These are phyloP conservation scores for Teleopsis dalmanni DNA, from an alignment of 1,140 invertebrate genomes.

Conservation along the genomic window DNA sequence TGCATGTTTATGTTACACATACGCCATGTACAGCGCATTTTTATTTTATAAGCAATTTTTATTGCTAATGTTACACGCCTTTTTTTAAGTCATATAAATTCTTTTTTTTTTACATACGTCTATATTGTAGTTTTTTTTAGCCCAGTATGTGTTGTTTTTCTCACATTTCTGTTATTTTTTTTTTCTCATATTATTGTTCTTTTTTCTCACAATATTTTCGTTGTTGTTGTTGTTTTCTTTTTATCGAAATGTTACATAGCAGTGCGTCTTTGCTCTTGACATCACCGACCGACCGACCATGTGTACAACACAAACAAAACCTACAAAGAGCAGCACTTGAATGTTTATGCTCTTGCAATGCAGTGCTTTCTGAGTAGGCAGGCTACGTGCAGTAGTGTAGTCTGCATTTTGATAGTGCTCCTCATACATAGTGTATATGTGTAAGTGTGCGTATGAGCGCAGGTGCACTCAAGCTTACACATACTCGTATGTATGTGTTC, in stretches of 20 bases:
- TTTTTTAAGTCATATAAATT: background rate
- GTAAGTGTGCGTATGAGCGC: background rate
- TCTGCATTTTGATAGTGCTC: too few relatives aligned
- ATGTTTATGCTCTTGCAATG: too few relatives aligned
- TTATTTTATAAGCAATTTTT: too few relatives aligned
- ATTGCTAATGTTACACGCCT: background rate
- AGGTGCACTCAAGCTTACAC: too few relatives aligned
- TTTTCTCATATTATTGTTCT: background rate
- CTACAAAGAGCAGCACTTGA: too few relatives aligned
- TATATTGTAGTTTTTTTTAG: background rate
- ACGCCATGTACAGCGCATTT: too few relatives aligned
- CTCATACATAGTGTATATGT: background rate
- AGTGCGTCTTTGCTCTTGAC: constrained; percentile 14
- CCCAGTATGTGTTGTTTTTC: background rate
- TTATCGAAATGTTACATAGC: too few relatives aligned
- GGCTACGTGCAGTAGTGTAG: too few relatives aligned
- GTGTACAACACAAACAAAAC: too few relatives aligned
- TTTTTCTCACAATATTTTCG: background rate
- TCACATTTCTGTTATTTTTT: background rate
- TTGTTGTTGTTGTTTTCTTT: background rate
- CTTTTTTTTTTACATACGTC: background rate
- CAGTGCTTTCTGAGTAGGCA: too few relatives aligned
- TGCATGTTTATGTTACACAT: too few relatives aligned
- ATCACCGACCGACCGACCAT: constrained; percentile 6
- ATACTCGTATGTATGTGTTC: background rate